Percentiles rank a stretch among this genome's conserved stretches.
These are phyloP conservation scores for Sphaerophoria taeniata DNA, from an alignment of 2,888 invertebrate species.

Conservation along the genomic window DNA sequence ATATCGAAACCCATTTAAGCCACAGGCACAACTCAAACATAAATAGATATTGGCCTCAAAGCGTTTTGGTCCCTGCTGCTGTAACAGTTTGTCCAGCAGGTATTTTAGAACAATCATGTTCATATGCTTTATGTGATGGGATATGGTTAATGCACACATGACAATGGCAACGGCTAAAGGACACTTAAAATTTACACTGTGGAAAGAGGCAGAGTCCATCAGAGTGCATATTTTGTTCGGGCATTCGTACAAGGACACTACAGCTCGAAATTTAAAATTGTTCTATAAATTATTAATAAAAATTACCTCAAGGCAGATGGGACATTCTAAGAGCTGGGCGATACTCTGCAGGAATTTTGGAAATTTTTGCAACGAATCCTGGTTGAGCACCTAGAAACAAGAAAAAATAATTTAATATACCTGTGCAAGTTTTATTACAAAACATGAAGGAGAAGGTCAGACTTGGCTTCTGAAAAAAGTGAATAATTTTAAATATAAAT, in stretches of 20 bases:
- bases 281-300: neutral
- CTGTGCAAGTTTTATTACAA: neutral
- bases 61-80: slow-evolving; percentile 18
- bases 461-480: too few relatives aligned
- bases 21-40: slow-evolving; percentile 4
- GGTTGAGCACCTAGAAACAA: slow-evolving; percentile 79
- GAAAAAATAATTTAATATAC: slow-evolving; percentile 1
- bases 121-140: neutral
- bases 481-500: too few relatives aligned
- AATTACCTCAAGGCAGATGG: slow-evolving; percentile 83
- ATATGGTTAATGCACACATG: slow-evolving; percentile 13
- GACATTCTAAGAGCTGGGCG: slow-evolving; percentile 83
- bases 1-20: slow-evolving; percentile 23
- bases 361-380: slow-evolving; percentile 83
- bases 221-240: neutral
- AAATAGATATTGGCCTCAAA: neutral
- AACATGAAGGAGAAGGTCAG: neutral
- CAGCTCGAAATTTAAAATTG: neutral
- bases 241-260: neutral
- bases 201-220: neutral
- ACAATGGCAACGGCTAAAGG: slow-evolving; percentile 1
- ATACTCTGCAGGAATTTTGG: slow-evolving; percentile 83
- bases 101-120: slow-evolving; percentile 1
- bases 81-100: neutral
- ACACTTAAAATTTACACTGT: neutral